phyloP scores from a whole-genome alignment of 2,888 invertebrate genomes.

The Candidula unifasciata region DNA sequence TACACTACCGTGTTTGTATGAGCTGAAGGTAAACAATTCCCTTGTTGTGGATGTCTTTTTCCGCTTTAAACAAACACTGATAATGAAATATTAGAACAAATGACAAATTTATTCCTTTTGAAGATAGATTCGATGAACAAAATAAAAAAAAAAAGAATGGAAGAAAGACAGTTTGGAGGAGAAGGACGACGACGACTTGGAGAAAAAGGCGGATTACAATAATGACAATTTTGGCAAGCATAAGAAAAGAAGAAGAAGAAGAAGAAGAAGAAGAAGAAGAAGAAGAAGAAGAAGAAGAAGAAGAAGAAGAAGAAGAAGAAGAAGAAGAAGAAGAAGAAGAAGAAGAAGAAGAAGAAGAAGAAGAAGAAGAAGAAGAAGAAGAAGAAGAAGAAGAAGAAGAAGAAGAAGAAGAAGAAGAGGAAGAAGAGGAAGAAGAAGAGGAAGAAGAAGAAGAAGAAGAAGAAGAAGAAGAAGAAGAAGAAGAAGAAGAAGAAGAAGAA shows the following conservation, averaged over 20 bases:
- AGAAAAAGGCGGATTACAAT: no score
- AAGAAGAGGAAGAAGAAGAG: background rate
- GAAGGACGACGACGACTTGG: no score
- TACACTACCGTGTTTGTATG: no score
- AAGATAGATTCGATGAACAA: no score
- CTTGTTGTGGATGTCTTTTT: no score
- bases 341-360: background rate
- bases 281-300: background rate
- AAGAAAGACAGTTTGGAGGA: background rate
- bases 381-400: slow-evolving; percentile 12
- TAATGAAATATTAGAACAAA: no score
- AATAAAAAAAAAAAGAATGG: background rate
- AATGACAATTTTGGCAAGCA: no score
- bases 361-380: slow-evolving; percentile 3
- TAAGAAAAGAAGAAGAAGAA: background rate
- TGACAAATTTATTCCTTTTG: no score
- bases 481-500: no score
- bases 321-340: slow-evolving; percentile 3
- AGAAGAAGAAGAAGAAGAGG: background rate
- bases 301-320: background rate
- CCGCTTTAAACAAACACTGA: no score
- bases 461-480: background rate
- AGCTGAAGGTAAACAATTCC: no score
- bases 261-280: background rate
- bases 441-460: slow-evolving; percentile 16